These are phyloP conservation scores for Puffinus mauretanicus DNA, from an alignment of 2,113 vertebrate genomes.

Conservation along the genomic window DNA sequence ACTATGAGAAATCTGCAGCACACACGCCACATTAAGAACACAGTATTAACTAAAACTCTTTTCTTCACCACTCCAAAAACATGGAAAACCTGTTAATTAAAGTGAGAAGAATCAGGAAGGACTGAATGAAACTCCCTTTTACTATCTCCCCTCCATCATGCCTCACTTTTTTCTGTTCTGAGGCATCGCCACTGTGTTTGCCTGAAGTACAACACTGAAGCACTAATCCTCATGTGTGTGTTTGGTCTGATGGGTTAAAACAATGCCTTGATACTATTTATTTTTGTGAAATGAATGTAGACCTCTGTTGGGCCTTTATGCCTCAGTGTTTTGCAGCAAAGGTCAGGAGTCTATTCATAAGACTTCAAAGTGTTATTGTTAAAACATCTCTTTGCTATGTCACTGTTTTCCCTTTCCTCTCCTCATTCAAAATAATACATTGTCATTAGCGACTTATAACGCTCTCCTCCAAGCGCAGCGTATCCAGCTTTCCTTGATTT, in stretches of 20 bases:
- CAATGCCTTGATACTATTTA: conserved; percentile 27
- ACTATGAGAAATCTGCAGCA: neutral
- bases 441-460: conserved; percentile 31
- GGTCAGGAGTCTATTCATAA: conserved; percentile 47
- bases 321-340: conserved; percentile 49
- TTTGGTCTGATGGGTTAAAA: conserved; percentile 10
- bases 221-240: neutral
- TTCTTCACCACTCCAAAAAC: neutral
- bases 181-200: neutral
- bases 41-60: neutral
- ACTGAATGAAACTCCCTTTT: neutral
- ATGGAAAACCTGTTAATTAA: neutral
- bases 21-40: neutral
- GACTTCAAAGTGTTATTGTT: conserved; percentile 64
- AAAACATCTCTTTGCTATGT: conserved; percentile 69
- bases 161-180: neutral
- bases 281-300: conserved; percentile 24
- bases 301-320: conserved; percentile 26
- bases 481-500: conserved; percentile 30
- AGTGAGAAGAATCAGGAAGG: neutral
- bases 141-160: neutral
- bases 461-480: neutral
- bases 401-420: conserved; percentile 68
- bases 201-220: neutral
- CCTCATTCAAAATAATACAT: conserved; percentile 65